Percentiles rank a stretch among this genome's conserved stretches.
Evolutionary conservation across 2,888 invertebrate genomes (phyloP).

Genomic region (Drosophila neonasuta): DNA sequence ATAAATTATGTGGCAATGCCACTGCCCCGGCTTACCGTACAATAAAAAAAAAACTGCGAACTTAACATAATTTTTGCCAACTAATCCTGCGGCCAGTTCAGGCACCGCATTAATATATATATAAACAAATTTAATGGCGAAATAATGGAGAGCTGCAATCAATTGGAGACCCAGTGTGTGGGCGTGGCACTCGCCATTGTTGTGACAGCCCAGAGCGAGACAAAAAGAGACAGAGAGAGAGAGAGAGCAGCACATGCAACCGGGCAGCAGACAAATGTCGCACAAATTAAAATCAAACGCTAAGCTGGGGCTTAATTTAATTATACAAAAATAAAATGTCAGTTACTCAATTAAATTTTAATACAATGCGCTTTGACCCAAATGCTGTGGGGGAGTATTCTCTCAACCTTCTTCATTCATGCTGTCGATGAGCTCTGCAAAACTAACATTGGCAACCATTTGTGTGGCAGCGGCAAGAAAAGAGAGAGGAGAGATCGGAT

Average conservation of each 20-base stretch:
- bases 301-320: constrained; percentile 81
- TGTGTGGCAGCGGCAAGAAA: constrained; percentile 3
- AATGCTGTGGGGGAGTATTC: constrained; percentile 19
- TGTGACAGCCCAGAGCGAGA: constrained; percentile 50
- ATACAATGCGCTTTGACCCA: constrained; percentile 67
- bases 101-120: constrained; percentile 72
- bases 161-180: constrained; percentile 1
- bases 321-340: constrained; percentile 82
- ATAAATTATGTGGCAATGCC: constrained; percentile 67
- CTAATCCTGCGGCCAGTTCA: constrained; percentile 66
- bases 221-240: not conserved
- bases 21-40: constrained; percentile 45
- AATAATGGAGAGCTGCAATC: constrained; percentile 53
- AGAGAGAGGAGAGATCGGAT: constrained; percentile 1
- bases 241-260: not conserved
- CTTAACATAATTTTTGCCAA: constrained; percentile 73
- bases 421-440: constrained; percentile 51
- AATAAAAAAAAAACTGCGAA: constrained; percentile 32
- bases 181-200: constrained; percentile 36
- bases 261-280: constrained; percentile 67
- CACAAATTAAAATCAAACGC: constrained; percentile 81
- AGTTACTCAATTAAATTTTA: constrained; percentile 82
- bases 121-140: constrained; percentile 73
- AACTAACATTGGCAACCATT: constrained; percentile 62
- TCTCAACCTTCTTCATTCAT: not conserved